A percentile compares a stretch with the other conserved stretches of the same genome.
These are phyloP conservation scores for Excalfactoria chinensis DNA, from an alignment of 2,113 vertebrate genomes.

Conservation along the genomic window DNA sequence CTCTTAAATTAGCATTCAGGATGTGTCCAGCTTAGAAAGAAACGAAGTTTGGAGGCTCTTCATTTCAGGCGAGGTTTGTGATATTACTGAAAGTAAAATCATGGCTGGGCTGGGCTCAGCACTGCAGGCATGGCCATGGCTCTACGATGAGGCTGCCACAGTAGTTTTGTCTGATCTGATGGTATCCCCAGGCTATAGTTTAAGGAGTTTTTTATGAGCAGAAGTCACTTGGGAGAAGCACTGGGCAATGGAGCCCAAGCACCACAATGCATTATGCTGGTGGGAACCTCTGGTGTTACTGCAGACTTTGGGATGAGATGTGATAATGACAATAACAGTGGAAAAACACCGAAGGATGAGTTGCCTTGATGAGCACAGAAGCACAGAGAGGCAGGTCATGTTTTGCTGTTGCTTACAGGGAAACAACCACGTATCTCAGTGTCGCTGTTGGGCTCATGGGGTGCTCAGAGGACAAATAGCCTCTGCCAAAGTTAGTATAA, in stretches of 20 bases:
- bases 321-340: neutral
- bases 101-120: neutral
- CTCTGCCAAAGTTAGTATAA: constrained; percentile 18
- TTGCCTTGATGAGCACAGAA: neutral
- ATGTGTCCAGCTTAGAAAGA: constrained; percentile 25
- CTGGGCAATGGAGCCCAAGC: neutral
- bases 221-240: neutral
- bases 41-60: constrained; percentile 38
- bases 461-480: neutral
- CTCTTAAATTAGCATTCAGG: constrained; percentile 58
- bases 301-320: neutral
- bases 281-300: neutral
- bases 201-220: neutral
- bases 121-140: neutral
- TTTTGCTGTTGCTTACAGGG: neutral
- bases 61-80: neutral
- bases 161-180: neutral
- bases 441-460: neutral
- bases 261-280: neutral
- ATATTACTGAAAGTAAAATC: neutral
- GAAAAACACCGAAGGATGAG: neutral
- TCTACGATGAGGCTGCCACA: neutral
- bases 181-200: neutral
- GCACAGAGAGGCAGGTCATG: neutral
- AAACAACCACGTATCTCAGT: neutral